Conservation (phyloP, 2,888 invertebrate genomes). For the Drosophila buzzatii region DNA sequence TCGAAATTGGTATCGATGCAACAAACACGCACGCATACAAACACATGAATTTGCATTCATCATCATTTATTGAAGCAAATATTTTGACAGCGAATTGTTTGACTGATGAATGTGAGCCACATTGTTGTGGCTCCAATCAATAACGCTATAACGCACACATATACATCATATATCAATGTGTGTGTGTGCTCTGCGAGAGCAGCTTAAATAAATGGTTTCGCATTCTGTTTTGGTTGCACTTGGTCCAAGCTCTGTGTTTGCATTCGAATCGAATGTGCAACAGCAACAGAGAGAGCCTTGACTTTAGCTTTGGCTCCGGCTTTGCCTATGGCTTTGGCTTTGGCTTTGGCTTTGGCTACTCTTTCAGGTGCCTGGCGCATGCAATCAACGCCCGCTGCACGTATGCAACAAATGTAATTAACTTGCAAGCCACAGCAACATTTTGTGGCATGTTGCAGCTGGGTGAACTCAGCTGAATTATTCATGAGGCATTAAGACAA, state of each 20-base stretch:
- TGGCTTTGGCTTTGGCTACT: slow-evolving; percentile 1
- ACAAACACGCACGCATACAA: slow-evolving; percentile 11
- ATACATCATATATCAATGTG: not conserved
- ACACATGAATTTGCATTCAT: slow-evolving; percentile 26
- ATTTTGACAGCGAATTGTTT: slow-evolving; percentile 62
- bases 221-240: slow-evolving; percentile 9
- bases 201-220: slow-evolving; percentile 30
- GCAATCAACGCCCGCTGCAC: slow-evolving; percentile 64
- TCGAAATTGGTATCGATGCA: slow-evolving; percentile 45
- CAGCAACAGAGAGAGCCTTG: slow-evolving; percentile 10
- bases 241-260: slow-evolving; percentile 28
- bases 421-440: slow-evolving; percentile 60
- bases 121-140: slow-evolving; percentile 48
- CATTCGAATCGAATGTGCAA: slow-evolving; percentile 48
- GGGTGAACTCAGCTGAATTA: slow-evolving; percentile 59
- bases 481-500: slow-evolving; percentile 70
- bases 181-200: slow-evolving; percentile 1
- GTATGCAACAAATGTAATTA: slow-evolving; percentile 77
- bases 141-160: not conserved
- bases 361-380: slow-evolving; percentile 39
- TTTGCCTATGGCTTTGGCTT: not conserved
- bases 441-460: slow-evolving; percentile 46
- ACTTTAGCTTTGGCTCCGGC: slow-evolving; percentile 1
- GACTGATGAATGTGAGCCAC: slow-evolving; percentile 52
- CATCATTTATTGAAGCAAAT: slow-evolving; percentile 59